Conservation (phyloP, 2,797 vertebrate genomes). For the Hypotaenidia okinawae region DNA sequence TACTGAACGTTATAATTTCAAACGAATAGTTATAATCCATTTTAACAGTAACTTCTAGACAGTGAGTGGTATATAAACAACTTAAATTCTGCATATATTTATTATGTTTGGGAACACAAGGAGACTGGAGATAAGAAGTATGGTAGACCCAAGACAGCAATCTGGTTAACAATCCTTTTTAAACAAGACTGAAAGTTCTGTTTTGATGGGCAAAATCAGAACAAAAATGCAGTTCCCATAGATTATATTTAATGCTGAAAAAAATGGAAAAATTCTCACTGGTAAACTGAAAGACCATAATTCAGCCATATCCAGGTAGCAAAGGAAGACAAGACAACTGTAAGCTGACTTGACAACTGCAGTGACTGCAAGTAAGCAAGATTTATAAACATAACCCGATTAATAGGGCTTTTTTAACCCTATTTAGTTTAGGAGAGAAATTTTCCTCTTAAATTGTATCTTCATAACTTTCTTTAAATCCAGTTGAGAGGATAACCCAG, state of each 20-base stretch:
- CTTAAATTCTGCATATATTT: background rate
- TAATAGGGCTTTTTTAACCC: background rate
- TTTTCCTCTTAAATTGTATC: background rate
- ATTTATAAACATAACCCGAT: background rate
- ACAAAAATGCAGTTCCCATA: background rate
- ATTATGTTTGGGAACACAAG: background rate
- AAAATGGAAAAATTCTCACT: background rate
- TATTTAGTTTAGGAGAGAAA: background rate
- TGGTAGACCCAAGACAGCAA: background rate
- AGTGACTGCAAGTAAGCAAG: background rate
- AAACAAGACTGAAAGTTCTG: background rate
- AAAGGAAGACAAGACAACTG: background rate
- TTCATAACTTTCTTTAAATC: background rate
- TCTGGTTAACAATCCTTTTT: background rate
- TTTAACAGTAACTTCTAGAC: background rate
- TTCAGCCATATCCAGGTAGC: background rate
- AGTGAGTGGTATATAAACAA: background rate
- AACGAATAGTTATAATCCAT: background rate
- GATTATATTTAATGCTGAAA: background rate
- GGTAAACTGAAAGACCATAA: background rate
- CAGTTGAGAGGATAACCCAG: background rate
- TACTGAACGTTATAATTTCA: background rate
- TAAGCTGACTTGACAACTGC: background rate
- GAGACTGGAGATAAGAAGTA: background rate
- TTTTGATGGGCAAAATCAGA: background rate